A percentile compares a stretch with the other conserved stretches of the same genome.
These are phyloP conservation scores for Porites lobata DNA, from an alignment of 92 coral and sea anemone genomes.

Conservation along the genomic window DNA sequence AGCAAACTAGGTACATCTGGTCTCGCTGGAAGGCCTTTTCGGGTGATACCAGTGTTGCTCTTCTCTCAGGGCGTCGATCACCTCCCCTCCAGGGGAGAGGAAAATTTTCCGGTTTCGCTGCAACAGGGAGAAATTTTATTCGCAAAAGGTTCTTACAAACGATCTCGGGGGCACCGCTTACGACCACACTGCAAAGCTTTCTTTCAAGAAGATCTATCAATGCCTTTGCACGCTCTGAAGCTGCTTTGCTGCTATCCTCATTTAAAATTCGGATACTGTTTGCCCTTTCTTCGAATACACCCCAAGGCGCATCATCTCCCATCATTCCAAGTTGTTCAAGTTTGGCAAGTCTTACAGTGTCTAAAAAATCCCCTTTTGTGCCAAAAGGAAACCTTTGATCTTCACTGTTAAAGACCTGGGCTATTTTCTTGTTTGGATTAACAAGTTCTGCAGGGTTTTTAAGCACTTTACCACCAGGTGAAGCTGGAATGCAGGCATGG, in stretches of 20 bases:
- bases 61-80: background rate
- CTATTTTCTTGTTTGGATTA: constrained; percentile 58
- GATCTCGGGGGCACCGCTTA: background rate
- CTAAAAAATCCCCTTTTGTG: constrained; percentile 19
- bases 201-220: background rate
- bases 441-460: constrained; percentile 71
- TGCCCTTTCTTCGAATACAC: constrained; percentile 76
- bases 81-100: constrained; percentile 80
- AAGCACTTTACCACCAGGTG: constrained; percentile 72
- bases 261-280: constrained; percentile 49
- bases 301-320: constrained; percentile 77
- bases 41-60: constrained; percentile 62
- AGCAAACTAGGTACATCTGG: constrained; percentile 69
- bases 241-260: background rate
- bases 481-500: constrained; percentile 74
- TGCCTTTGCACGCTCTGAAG: constrained; percentile 3
- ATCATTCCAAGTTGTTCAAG: constrained; percentile 83
- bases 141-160: background rate
- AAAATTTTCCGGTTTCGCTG: constrained; percentile 58
- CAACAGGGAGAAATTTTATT: constrained; percentile 67
- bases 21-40: constrained; percentile 49
- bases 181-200: background rate
- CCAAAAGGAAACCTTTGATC: constrained; percentile 86
- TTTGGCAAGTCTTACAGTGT: constrained; percentile 38
- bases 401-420: constrained; percentile 60